These are phyloP conservation scores for Steatornis caripensis DNA, from an alignment of 2,113 vertebrate genomes.

Conservation along the genomic window DNA sequence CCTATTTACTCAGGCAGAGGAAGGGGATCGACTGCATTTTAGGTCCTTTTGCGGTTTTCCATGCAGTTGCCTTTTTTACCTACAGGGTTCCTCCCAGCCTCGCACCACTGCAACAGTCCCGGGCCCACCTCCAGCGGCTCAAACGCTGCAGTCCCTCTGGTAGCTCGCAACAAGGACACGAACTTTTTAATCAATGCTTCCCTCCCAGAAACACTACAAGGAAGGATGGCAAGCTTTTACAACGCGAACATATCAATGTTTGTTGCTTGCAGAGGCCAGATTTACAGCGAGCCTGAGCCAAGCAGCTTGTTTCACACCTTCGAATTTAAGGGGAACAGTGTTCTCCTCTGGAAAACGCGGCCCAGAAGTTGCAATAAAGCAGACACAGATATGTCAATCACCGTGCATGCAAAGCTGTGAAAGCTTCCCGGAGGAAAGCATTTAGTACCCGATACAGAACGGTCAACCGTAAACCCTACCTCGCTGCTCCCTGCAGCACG, in stretches of 20 bases:
- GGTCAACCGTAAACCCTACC: not conserved
- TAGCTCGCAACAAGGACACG: not conserved
- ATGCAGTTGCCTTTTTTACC: not conserved
- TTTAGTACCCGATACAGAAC: not conserved
- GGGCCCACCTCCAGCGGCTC: not conserved
- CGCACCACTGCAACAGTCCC: not conserved
- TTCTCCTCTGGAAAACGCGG: slow-evolving; percentile 9
- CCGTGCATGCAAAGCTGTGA: not conserved
- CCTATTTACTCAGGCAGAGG: not conserved
- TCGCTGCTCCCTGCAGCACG: not conserved
- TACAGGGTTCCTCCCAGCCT: not conserved
- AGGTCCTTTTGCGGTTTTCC: not conserved
- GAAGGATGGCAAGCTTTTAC: not conserved
- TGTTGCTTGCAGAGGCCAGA: slow-evolving; percentile 28
- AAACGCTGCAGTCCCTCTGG: not conserved
- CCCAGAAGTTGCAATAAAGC: not conserved
- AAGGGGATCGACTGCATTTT: not conserved
- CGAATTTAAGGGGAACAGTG: slow-evolving; percentile 1
- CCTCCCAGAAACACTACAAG: not conserved
- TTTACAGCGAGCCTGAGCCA: slow-evolving; percentile 23
- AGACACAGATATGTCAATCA: slow-evolving; percentile 30
- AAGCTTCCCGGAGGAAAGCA: not conserved
- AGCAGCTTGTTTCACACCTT: slow-evolving; percentile 55
- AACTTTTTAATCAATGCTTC: not conserved
- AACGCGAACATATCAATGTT: not conserved